Evolutionary conservation across 2,888 invertebrate genomes (phyloP).

Genomic region (Synanthedon vespiformis): DNA sequence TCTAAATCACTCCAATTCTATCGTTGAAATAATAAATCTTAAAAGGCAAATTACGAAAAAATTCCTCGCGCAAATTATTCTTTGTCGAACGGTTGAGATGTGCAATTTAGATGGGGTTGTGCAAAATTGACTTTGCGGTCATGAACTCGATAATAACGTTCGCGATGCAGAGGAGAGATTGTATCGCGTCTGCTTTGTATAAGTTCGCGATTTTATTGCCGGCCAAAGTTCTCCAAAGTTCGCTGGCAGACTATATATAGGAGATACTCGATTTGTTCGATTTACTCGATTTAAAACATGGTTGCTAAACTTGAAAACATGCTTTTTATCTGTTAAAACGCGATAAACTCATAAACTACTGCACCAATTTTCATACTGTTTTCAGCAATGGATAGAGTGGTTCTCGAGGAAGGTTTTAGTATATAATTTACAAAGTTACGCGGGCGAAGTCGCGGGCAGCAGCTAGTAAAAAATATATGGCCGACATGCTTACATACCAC

Average conservation of each 20-base stretch:
- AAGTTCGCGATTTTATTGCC: conserved; percentile 1
- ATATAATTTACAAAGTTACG: too few species aligned
- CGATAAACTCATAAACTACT: too few species aligned
- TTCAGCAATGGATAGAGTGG: too few species aligned
- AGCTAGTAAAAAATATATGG: too few species aligned
- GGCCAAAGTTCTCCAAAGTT: conserved; percentile 6
- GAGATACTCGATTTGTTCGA: conserved; percentile 6
- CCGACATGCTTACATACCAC: too few species aligned
- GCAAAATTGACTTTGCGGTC: not conserved
- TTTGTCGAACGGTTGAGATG: not conserved
- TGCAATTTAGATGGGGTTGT: not conserved
- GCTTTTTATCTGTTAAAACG: too few species aligned
- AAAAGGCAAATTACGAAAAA: not conserved
- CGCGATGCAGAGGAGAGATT: not conserved
- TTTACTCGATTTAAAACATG: conserved; percentile 1
- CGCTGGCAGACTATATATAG: conserved; percentile 2
- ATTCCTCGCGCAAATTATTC: not conserved
- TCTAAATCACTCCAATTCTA: too few species aligned
- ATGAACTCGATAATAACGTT: not conserved
- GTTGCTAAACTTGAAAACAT: too few species aligned
- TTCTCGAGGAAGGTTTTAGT: too few species aligned
- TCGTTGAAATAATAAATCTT: not conserved
- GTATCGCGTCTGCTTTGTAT: not conserved
- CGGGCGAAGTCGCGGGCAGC: too few species aligned
- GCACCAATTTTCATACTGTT: too few species aligned